These are phyloP conservation scores for Phalangium opilio DNA, from an alignment of 2,888 invertebrate genomes.

Conservation along the genomic window DNA sequence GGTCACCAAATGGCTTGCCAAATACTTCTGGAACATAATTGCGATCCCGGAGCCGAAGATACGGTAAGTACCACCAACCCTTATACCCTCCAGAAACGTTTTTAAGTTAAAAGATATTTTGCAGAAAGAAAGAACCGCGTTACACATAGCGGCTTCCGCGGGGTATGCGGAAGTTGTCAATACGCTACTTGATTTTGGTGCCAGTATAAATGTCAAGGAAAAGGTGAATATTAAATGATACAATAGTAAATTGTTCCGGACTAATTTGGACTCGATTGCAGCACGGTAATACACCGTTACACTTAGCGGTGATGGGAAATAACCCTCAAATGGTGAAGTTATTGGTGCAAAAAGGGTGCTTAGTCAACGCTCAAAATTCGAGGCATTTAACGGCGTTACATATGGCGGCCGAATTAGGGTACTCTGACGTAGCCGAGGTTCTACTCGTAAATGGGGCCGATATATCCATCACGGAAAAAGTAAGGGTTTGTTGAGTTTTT, in stretches of 20 bases:
- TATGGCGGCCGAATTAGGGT: slow-evolving; percentile 55
- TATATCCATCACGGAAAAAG: slow-evolving; percentile 45
- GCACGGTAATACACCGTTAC: slow-evolving; percentile 58
- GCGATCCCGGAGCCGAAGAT: slow-evolving; percentile 20
- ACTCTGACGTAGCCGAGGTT: slow-evolving; percentile 46
- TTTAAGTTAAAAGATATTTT: too few species aligned
- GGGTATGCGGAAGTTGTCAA: slow-evolving; percentile 25
- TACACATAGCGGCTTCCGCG: slow-evolving; percentile 28
- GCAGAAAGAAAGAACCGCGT: slow-evolving; percentile 30
- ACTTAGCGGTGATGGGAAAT: slow-evolving; percentile 64
- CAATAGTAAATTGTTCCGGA: too few species aligned
- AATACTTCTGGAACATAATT: slow-evolving; percentile 24
- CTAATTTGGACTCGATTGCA: slow-evolving; percentile 23
- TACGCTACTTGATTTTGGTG: slow-evolving; percentile 27
- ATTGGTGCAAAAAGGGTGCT: slow-evolving; percentile 50
- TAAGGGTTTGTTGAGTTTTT: background rate
- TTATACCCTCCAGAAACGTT: too few species aligned
- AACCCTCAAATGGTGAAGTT: slow-evolving; percentile 51
- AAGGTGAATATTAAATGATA: slow-evolving; percentile 16
- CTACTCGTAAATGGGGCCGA: slow-evolving; percentile 48
- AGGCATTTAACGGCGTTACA: slow-evolving; percentile 53
- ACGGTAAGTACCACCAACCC: slow-evolving; percentile 21
- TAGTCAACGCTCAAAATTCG: slow-evolving; percentile 50
- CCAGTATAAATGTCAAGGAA: slow-evolving; percentile 20
- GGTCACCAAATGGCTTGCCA: slow-evolving; percentile 25